Base-by-base conservation (phyloP, 2,797 vertebrate species). In the Phoxinus dragarum region DNA sequence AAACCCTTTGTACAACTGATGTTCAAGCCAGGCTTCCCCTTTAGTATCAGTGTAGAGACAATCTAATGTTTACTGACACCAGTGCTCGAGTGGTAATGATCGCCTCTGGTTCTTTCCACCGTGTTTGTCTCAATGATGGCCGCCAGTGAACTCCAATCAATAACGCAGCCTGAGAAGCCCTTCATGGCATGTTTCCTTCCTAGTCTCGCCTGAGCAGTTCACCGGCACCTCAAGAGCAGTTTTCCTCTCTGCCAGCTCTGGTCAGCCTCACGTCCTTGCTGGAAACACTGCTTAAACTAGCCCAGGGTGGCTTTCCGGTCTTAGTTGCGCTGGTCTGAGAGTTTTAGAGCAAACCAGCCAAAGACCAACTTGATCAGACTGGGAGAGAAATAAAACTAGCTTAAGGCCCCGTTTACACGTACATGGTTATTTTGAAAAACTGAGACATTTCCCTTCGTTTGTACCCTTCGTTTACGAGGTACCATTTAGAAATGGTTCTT, bases 1-100 rank as follows among this genome's bases (percentile, higher is more conserved):
- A 76, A 84, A 40, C 49, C 17, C 78, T 72, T 80, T 77, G 72
- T 76, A 71, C 36, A 56, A 19, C 68, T 14, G 85, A 52, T 77
- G 66, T 88, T 88, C 84, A 81, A 54, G 23, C 54, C 64, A 79
- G 42, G 82, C 67, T 86, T 85, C n/a, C 76, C 38, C 54, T 88
- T 89, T 86, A 36, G 76, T 44, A 91, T 93, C 92, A 89, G 89
- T 86, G 92, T 92, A 91, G 91, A 91, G 91, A 78, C 90, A 92
- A 90, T 93, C 92, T 96, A 95, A 96, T 96, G 92, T 94, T 93
- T 91, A 91, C 94, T 96, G 96, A 96, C 95, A 93, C 89, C 90
- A 90, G 93, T 90, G 92, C 94, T 96, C 93, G 90, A 93, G 84
- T 92, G 82, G 93, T 96, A 96, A 96, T 95, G 95, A 96, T 96